These are phyloP conservation scores for Margaritifera margaritifera DNA, from an alignment of 2,888 invertebrate genomes.

Conservation along the genomic window DNA sequence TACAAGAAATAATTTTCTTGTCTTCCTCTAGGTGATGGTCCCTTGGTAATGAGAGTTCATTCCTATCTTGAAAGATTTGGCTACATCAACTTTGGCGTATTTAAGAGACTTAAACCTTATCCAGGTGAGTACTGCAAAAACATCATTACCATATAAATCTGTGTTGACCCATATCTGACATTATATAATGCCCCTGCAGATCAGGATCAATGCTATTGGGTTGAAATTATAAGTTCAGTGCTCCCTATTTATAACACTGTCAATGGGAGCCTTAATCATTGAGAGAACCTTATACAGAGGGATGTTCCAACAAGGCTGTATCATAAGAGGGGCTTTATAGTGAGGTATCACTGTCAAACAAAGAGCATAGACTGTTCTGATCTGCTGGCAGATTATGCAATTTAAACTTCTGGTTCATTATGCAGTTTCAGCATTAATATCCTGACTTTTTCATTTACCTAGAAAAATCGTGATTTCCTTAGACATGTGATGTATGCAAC, in stretches of 20 bases:
- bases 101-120: constrained; percentile 83
- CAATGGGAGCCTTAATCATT: too few species aligned
- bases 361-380: too few species aligned
- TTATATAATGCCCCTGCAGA: neutral
- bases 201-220: neutral
- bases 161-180: neutral
- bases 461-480: too few species aligned
- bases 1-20: neutral
- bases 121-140: constrained; percentile 57
- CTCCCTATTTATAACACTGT: neutral
- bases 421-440: too few species aligned
- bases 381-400: too few species aligned
- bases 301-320: too few species aligned
- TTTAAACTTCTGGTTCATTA: too few species aligned
- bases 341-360: too few species aligned
- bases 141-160: neutral
- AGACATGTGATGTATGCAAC: too few species aligned
- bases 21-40: constrained; percentile 78
- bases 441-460: too few species aligned
- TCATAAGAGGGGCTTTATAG: too few species aligned
- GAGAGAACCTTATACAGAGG: too few species aligned
- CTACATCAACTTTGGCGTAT: constrained; percentile 97
- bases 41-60: constrained; percentile 87
- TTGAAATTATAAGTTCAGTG: neutral
- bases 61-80: constrained; percentile 95